Conservation (phyloP, 2,888 invertebrate genomes). For the Ashinkailepas kermadecensis region DNA sequence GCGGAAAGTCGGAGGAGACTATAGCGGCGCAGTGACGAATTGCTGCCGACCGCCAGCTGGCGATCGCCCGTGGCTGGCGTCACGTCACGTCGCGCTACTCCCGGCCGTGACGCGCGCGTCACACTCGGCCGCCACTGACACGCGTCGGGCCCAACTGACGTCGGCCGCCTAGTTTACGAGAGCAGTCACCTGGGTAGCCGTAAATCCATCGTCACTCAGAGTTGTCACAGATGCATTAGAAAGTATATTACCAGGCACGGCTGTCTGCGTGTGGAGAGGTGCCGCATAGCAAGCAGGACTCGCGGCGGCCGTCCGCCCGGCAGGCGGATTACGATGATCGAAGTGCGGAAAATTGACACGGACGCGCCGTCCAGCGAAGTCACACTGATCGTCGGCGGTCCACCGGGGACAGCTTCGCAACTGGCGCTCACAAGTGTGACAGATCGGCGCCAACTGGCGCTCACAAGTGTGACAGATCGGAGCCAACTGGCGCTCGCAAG, state of each 20-base stretch:
- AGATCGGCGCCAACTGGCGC: no score
- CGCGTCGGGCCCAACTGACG: no score
- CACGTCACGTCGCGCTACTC: neutral
- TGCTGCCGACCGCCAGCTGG: neutral
- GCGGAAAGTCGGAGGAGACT: neutral
- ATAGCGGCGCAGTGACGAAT: neutral
- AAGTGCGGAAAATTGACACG: neutral
- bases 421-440: no score
- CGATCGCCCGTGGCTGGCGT: neutral
- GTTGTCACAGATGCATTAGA: slow-evolving; percentile 16
- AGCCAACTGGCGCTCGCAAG: no score
- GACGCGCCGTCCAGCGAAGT: neutral
- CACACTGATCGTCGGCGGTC: no score
- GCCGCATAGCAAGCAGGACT: neutral
- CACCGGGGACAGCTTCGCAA: no score
- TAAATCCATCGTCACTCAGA: neutral
- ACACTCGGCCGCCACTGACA: no score
- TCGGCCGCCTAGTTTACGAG: neutral
- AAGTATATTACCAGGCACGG: neutral
- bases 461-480: no score
- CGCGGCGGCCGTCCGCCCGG: neutral
- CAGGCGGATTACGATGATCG: neutral
- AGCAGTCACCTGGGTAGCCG: neutral
- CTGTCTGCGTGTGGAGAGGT: neutral
- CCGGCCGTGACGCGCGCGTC: neutral